Evolutionary conservation across 2,113 vertebrate species (phyloP).

Genomic region (Drymodes brunneopygia): DNA sequence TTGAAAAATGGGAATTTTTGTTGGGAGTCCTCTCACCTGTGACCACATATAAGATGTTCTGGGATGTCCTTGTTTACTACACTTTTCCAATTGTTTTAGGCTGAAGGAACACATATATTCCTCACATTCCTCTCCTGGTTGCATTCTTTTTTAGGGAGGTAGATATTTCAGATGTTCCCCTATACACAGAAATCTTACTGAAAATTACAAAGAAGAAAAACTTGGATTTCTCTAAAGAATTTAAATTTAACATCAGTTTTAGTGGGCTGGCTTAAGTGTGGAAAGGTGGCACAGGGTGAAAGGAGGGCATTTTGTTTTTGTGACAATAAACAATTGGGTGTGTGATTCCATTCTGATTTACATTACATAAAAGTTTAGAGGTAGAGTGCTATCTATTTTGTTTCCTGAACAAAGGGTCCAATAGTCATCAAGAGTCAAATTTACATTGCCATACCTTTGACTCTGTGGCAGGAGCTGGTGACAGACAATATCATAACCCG

Average conservation of each 20-base stretch:
- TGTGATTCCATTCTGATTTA: background rate
- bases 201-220: background rate
- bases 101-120: accelerated
- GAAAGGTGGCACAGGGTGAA: background rate
- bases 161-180: background rate
- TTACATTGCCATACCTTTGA: background rate
- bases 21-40: accelerated
- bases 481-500: background rate
- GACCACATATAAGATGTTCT: background rate
- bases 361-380: background rate
- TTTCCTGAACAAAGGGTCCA: background rate
- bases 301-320: background rate
- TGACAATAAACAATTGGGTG: background rate
- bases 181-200: background rate
- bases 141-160: accelerated
- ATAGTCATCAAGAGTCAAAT: background rate
- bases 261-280: background rate
- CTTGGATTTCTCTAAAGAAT: background rate
- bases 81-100: background rate
- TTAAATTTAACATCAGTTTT: background rate
- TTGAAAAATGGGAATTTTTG: background rate
- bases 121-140: background rate
- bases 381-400: background rate
- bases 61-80: background rate
- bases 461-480: background rate